These are phyloP conservation scores for Nesidiocoris tenuis DNA, from an alignment of 2,888 invertebrate species.

Conservation along the genomic window DNA sequence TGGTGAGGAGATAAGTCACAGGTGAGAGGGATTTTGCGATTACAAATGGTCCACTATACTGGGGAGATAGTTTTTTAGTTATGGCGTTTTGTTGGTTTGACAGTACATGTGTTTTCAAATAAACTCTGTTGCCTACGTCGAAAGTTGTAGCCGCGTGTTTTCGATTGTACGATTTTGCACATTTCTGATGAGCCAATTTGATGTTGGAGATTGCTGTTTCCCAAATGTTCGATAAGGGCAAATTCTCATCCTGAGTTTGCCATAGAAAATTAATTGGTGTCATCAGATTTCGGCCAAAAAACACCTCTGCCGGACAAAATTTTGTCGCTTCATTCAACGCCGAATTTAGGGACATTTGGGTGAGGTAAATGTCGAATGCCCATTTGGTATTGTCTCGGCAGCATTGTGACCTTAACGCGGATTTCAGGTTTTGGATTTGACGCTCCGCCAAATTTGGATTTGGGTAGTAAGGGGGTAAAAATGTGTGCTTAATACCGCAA, in stretches of 20 bases:
- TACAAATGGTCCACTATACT: neutral
- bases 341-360: slow-evolving; percentile 10
- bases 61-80: slow-evolving; percentile 1
- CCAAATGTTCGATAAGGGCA: slow-evolving; percentile 2
- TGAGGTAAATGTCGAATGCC: neutral
- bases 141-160: neutral
- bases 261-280: slow-evolving; percentile 8
- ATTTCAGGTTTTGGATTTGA: slow-evolving; percentile 16
- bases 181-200: neutral
- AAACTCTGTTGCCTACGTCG: too few relatives aligned
- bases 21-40: slow-evolving; percentile 6
- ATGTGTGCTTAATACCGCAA: too few relatives aligned
- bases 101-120: slow-evolving; percentile 10
- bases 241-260: neutral
- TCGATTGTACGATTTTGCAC: neutral
- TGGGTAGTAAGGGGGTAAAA: too few relatives aligned
- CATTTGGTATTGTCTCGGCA: slow-evolving; percentile 6
- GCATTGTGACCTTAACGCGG: neutral
- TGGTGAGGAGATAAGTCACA: slow-evolving; percentile 8
- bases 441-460: too few relatives aligned
- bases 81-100: neutral
- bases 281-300: slow-evolving; percentile 7
- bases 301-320: slow-evolving; percentile 15
- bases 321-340: slow-evolving; percentile 8
- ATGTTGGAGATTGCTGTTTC: slow-evolving; percentile 10